Conservation (phyloP, 2,888 invertebrate species). For the Cryptus armator region DNA sequence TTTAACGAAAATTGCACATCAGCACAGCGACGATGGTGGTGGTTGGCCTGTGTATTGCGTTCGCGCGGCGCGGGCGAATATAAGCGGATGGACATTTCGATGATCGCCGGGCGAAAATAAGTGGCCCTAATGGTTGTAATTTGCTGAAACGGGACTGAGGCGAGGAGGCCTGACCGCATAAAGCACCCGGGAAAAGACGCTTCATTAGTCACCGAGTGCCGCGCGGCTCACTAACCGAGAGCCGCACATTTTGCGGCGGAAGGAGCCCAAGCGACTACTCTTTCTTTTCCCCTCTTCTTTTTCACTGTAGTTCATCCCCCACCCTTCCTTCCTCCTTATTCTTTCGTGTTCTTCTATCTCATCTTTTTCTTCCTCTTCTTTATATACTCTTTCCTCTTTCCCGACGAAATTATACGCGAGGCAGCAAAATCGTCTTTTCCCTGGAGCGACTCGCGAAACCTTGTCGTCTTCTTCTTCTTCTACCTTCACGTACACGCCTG, state of each 20-base stretch:
- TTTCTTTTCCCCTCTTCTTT: constrained; percentile 48
- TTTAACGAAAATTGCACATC: constrained; percentile 82
- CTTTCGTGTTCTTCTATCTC: background rate
- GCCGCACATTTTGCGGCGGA: constrained; percentile 55
- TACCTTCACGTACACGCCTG: constrained; percentile 6
- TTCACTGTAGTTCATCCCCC: constrained; percentile 31
- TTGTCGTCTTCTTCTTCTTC: constrained; percentile 50
- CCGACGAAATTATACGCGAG: constrained; percentile 57
- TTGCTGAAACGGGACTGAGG: constrained; percentile 81
- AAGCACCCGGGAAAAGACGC: constrained; percentile 79
- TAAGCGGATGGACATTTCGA: constrained; percentile 76
- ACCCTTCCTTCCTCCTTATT: constrained; percentile 11
- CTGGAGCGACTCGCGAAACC: constrained; percentile 54
- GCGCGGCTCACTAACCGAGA: constrained; percentile 38
- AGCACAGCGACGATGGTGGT: constrained; percentile 9
- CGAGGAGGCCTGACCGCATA: constrained; percentile 74
- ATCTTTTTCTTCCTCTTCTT: constrained; percentile 8
- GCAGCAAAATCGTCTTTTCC: constrained; percentile 57
- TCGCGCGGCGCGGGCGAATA: constrained; percentile 27
- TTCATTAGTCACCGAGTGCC: constrained; percentile 76
- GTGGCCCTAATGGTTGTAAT: constrained; percentile 83
- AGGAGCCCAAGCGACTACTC: constrained; percentile 45
- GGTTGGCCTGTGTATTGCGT: background rate
- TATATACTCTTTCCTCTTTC: constrained; percentile 12
- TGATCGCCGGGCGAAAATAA: constrained; percentile 80